Conservation (phyloP, 2,797 vertebrate species). For the Tokudaia tokunoshimensis region DNA sequence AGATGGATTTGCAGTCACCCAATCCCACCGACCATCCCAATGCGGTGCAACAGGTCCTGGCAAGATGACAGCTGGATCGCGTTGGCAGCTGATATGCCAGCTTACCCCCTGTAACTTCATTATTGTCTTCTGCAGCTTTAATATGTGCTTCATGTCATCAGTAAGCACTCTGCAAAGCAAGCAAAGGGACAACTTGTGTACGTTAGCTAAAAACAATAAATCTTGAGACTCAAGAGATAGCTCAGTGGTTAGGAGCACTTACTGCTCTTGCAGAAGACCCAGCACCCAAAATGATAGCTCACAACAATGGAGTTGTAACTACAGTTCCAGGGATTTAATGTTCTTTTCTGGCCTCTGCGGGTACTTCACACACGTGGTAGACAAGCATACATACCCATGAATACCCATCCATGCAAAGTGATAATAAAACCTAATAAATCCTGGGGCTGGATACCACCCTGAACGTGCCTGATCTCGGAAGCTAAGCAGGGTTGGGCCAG, state of each 20-base stretch:
- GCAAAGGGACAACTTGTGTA: constrained; percentile 63
- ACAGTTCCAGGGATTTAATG: not conserved
- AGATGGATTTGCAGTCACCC: not conserved
- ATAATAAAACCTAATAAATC: not conserved
- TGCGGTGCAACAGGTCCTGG: not conserved
- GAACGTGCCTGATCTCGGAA: too few species aligned
- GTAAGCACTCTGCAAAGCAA: constrained; percentile 82
- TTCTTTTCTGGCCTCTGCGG: not conserved
- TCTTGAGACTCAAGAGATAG: not conserved
- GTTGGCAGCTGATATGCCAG: not conserved
- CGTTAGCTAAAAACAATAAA: constrained; percentile 43
- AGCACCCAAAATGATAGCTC: not conserved
- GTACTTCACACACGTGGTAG: not conserved
- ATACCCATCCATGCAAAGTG: not conserved
- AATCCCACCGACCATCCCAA: not conserved
- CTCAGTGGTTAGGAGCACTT: not conserved
- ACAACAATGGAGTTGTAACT: too few species aligned
- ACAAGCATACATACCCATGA: not conserved
- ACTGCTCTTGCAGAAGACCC: not conserved
- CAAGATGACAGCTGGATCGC: constrained; percentile 34
- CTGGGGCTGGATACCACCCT: not conserved
- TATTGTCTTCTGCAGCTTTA: constrained; percentile 74
- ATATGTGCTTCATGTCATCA: constrained; percentile 75
- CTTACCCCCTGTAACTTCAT: constrained; percentile 83
- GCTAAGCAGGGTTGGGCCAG: too few species aligned